Conservation (phyloP, 2,888 invertebrate genomes). For the Tortricodes alternella region DNA sequence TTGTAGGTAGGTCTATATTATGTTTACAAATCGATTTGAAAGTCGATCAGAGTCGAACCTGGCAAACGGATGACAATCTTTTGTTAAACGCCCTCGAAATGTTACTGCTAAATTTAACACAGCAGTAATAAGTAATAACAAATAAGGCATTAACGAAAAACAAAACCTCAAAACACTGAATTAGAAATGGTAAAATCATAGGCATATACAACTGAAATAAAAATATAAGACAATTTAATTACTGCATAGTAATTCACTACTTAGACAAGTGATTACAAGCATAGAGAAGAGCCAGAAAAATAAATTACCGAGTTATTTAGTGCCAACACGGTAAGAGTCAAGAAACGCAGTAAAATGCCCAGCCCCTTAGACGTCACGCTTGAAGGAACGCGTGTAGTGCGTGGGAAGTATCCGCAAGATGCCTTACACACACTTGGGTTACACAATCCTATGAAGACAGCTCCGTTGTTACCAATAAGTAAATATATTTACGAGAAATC, state of each 20-base stretch:
- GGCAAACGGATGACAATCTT: slow-evolving; percentile 12
- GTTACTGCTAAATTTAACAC: slow-evolving; percentile 17
- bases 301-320: slow-evolving; percentile 48
- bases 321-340: slow-evolving; percentile 59
- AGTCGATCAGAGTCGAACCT: slow-evolving; percentile 15
- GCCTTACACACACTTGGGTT: slow-evolving; percentile 73
- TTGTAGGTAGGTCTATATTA: slow-evolving; percentile 1
- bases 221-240: slow-evolving; percentile 22
- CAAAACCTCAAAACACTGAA: slow-evolving; percentile 20
- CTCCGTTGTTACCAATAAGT: slow-evolving; percentile 50
- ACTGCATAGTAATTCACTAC: slow-evolving; percentile 17
- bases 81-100: slow-evolving; percentile 17
- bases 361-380: slow-evolving; percentile 76
- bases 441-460: slow-evolving; percentile 74
- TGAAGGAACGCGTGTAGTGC: slow-evolving; percentile 67
- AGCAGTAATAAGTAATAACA: slow-evolving; percentile 15
- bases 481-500: slow-evolving; percentile 22
- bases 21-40: slow-evolving; percentile 28
- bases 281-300: slow-evolving; percentile 15
- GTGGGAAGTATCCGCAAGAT: slow-evolving; percentile 71
- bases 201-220: slow-evolving; percentile 19
- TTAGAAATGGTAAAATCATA: slow-evolving; percentile 20
- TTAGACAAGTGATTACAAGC: slow-evolving; percentile 26
- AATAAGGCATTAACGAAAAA: no score
- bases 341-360: slow-evolving; percentile 68